Evolutionary conservation across 2,113 vertebrate species (phyloP).

Genomic region (Psittacus erithacus): DNA sequence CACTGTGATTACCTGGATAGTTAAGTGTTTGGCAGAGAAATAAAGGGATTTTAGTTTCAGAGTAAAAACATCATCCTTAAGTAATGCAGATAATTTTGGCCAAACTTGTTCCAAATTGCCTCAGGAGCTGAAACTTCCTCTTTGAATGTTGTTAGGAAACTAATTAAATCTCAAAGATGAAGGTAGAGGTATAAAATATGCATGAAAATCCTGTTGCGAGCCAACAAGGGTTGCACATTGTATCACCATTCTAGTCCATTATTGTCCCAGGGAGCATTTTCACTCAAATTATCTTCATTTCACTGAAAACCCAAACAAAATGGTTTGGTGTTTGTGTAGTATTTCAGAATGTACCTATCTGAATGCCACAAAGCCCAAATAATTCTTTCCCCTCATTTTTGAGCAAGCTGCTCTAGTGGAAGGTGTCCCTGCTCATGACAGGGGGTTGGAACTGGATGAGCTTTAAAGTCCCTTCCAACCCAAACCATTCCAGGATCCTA

Average conservation of each 20-base stretch:
- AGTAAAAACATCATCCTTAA: not conserved
- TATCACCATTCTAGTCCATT: not conserved
- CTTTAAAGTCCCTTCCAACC: not conserved
- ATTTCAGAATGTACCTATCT: not conserved
- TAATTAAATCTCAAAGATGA: not conserved
- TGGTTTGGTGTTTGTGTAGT: not conserved
- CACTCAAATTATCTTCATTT: not conserved
- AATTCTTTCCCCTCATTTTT: not conserved
- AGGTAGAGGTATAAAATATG: not conserved
- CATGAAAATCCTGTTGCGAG: not conserved
- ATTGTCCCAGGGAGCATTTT: not conserved
- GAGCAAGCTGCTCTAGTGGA: not conserved
- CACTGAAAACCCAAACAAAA: slow-evolving; percentile 15
- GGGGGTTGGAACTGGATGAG: not conserved
- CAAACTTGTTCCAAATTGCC: not conserved
- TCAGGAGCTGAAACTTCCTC: not conserved
- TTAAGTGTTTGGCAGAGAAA: not conserved
- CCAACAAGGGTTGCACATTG: not conserved
- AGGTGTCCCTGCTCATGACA: not conserved
- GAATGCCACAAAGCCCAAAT: not conserved
- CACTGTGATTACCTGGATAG: not conserved
- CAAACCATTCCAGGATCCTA: not conserved
- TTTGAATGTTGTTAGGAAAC: not conserved
- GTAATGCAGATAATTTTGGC: not conserved
- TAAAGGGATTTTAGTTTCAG: not conserved